Evolutionary conservation across 2,888 invertebrate genomes (phyloP).

Genomic region (Ichneumon xanthorius): DNA sequence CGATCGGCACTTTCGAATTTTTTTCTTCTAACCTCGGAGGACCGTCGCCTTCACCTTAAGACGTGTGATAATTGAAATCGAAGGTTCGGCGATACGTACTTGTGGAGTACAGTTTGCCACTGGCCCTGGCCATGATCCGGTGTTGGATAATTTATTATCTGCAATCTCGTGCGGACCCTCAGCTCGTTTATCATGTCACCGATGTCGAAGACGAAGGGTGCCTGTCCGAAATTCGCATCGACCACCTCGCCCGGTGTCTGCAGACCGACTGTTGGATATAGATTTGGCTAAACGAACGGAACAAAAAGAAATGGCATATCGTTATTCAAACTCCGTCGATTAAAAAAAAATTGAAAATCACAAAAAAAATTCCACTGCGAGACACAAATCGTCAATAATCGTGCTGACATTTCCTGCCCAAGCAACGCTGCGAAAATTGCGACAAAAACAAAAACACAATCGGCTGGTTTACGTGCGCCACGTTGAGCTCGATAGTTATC

Average conservation of each 20-base stretch:
- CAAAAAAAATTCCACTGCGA: neutral
- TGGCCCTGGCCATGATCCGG: conserved; percentile 93
- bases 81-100: conserved; percentile 86
- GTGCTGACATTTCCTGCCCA: neutral
- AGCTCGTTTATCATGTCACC: conserved; percentile 98
- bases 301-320: conserved; percentile 17
- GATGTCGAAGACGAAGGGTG: conserved; percentile 98
- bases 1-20: neutral
- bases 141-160: conserved; percentile 95
- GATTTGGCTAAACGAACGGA: conserved; percentile 90
- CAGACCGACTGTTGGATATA: conserved; percentile 99
- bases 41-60: neutral
- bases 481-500: neutral
- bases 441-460: neutral
- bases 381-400: neutral
- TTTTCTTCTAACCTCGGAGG: neutral
- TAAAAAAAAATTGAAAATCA: neutral
- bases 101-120: conserved; percentile 96
- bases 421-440: neutral
- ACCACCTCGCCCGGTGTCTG: conserved; percentile 99
- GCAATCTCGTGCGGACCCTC: conserved; percentile 92
- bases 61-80: neutral
- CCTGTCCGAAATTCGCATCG: conserved; percentile 99
- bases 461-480: conserved; percentile 4
- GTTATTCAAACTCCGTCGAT: neutral